Evolutionary conservation across 2,797 vertebrate genomes (phyloP).

Genomic region (Halcyon chelicuti): DNA sequence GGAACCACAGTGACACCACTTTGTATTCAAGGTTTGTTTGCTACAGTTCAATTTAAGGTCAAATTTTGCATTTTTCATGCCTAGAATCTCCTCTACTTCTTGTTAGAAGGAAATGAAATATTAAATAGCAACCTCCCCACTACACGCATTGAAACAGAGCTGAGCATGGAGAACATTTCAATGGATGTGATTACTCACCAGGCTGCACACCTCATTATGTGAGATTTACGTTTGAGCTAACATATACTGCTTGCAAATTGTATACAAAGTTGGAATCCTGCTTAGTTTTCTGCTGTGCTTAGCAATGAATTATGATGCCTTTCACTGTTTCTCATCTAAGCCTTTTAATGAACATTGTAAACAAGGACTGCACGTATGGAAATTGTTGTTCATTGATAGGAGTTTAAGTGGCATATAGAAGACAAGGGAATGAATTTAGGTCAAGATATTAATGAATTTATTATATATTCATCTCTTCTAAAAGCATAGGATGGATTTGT

Average conservation of each 20-base stretch:
- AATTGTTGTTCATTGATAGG: background rate
- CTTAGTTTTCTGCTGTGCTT: conserved; percentile 52
- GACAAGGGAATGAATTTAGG: background rate
- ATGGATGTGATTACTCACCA: conserved; percentile 1
- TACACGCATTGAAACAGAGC: background rate
- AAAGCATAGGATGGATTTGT: background rate
- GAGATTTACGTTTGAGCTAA: conserved; percentile 34
- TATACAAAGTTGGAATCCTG: conserved; percentile 39
- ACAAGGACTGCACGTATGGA: conserved; percentile 1
- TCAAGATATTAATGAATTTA: background rate
- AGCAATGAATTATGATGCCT: conserved; percentile 39
- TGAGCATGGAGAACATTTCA: background rate
- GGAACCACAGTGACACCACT: background rate
- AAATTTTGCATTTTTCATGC: background rate
- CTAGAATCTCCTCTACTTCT: background rate
- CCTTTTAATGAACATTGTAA: background rate
- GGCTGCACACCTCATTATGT: conserved; percentile 20
- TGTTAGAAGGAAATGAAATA: background rate
- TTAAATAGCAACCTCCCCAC: background rate
- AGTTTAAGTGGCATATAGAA: background rate
- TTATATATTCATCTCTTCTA: background rate
- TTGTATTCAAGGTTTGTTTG: background rate
- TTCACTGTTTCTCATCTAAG: background rate
- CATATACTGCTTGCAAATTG: background rate
- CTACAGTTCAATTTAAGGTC: conserved; percentile 1